Conservation (phyloP, 2,888 invertebrate species). For the Zelleria hepariella region DNA sequence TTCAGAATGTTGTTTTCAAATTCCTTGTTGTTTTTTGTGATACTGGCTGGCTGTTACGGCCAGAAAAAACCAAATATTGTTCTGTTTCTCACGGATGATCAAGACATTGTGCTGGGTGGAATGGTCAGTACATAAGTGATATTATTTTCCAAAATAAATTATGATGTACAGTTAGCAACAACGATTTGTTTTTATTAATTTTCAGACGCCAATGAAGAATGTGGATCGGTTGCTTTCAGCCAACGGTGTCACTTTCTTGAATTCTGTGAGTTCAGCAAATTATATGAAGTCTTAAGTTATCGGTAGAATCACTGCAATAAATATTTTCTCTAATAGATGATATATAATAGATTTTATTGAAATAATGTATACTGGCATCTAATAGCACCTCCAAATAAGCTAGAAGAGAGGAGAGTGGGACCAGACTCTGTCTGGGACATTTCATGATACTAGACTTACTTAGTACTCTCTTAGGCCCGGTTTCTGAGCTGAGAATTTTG, state of each 20-base stretch:
- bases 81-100: constrained; percentile 87
- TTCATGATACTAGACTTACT: no score
- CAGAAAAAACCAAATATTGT: constrained; percentile 78
- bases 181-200: constrained; percentile 43
- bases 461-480: no score
- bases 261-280: constrained; percentile 76
- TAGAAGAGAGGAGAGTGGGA: no score
- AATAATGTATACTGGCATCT: no score
- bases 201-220: constrained; percentile 77
- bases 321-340: no score
- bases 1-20: constrained; percentile 36
- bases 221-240: constrained; percentile 74
- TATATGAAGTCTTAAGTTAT: no score
- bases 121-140: constrained; percentile 71
- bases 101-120: constrained; percentile 83
- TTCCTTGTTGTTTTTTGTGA: constrained; percentile 42
- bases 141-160: constrained; percentile 39
- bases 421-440: no score
- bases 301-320: no score
- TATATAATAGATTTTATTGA: no score
- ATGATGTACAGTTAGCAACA: constrained; percentile 24
- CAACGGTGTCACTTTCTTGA: constrained; percentile 78
- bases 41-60: constrained; percentile 24
- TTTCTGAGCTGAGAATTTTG: no score
- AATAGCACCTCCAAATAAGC: no score